phyloP scores from a whole-genome alignment of 2,888 invertebrate species.

The Labia minor region DNA sequence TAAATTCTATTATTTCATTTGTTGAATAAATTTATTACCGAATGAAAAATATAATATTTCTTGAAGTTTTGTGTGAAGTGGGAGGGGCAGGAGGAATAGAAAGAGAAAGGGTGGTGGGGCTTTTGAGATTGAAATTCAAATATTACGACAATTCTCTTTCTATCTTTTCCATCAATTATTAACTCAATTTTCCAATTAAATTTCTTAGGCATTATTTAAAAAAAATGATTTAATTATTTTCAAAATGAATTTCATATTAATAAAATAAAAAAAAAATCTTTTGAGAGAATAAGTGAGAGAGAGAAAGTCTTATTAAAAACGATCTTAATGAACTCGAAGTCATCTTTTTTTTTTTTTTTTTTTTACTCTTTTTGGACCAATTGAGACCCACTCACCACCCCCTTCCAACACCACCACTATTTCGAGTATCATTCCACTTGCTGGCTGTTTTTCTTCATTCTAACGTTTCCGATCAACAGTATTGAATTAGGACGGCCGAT shows the following conservation, averaged over 20 bases:
- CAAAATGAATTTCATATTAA: neutral
- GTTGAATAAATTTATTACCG: no score
- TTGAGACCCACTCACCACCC: neutral
- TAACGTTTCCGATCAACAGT: conserved; percentile 2
- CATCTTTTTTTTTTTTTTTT: neutral
- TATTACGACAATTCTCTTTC: no score
- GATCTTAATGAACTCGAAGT: neutral
- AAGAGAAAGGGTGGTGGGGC: no score
- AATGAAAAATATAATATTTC: no score
- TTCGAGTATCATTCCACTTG: no score
- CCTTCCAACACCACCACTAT: no score
- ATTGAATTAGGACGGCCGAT: neutral
- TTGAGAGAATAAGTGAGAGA: neutral
- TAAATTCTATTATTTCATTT: no score
- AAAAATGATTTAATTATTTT: conserved; percentile 7
- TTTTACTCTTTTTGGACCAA: neutral
- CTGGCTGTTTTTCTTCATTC: neutral
- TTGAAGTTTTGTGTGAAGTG: no score
- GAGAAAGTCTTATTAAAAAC: neutral
- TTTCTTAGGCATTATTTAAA: neutral
- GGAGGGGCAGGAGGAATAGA: no score
- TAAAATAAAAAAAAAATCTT: no score
- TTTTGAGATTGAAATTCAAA: no score
- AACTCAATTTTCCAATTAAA: neutral
- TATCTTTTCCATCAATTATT: no score